These are phyloP conservation scores for Ichneumoninae sp. DNA, from an alignment of 2,888 invertebrate genomes.

Conservation along the genomic window DNA sequence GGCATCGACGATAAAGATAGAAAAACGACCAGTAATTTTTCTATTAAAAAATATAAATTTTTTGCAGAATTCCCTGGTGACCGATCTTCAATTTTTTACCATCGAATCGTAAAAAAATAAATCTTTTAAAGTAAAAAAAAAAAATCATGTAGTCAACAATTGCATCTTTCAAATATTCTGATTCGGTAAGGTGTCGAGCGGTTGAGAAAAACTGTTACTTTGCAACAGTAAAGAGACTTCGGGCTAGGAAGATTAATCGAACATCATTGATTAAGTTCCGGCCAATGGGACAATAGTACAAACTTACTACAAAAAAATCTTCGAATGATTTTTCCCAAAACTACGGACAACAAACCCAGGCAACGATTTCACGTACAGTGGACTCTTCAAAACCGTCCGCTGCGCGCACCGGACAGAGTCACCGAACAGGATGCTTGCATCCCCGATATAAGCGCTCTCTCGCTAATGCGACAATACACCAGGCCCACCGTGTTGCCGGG, in stretches of 20 bases:
- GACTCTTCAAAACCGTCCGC: conserved; percentile 8
- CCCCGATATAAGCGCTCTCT: conserved; percentile 15
- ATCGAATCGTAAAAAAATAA: no score
- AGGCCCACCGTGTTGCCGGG: conserved; percentile 25
- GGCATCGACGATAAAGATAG: neutral
- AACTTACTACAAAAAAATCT: neutral
- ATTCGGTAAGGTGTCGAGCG: no score
- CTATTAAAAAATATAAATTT: no score
- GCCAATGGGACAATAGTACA: neutral
- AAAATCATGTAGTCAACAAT: neutral
- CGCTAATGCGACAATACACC: conserved; percentile 47
- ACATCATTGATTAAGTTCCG: neutral
- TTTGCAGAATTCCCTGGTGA: no score
- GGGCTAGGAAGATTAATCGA: no score
- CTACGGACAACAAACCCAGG: neutral
- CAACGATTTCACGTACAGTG: neutral
- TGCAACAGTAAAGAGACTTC: no score
- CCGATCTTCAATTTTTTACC: no score
- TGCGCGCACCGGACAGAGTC: neutral
- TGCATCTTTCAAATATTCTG: neutral
- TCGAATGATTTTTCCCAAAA: neutral
- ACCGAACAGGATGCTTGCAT: neutral
- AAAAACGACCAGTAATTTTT: neutral
- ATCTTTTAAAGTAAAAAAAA: neutral
- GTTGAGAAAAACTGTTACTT: no score